Conservation (phyloP, 1,140 invertebrate genomes). For the Drosophila lini region DNA sequence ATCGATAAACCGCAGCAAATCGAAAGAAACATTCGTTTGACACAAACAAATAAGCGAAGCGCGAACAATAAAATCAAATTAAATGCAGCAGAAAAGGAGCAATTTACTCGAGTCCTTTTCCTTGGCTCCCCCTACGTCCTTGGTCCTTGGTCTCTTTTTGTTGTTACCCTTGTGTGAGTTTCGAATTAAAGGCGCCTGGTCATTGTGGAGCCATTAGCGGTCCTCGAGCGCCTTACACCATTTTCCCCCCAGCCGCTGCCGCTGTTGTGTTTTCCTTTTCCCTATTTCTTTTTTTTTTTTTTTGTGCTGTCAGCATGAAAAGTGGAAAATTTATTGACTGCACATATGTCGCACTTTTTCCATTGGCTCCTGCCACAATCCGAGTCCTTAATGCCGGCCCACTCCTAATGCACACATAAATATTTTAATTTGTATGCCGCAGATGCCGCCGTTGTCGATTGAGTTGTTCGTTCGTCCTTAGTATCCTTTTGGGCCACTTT, state of each 20-base stretch:
- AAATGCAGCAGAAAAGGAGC: constrained; percentile 59
- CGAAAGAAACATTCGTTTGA: constrained; percentile 54
- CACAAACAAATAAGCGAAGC: constrained; percentile 71
- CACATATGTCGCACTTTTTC: constrained; percentile 77
- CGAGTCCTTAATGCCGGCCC: not conserved
- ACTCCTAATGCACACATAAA: constrained; percentile 55
- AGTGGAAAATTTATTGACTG: constrained; percentile 80
- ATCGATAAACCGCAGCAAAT: constrained; percentile 65
- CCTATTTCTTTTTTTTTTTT: constrained; percentile 30
- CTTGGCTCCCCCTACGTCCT: not conserved
- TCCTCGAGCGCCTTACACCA: constrained; percentile 26
- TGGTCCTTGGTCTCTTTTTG: not conserved
- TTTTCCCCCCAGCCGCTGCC: not conserved
- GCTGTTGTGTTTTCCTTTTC: constrained; percentile 20
- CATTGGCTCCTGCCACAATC: constrained; percentile 41
- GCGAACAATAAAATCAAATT: constrained; percentile 74
- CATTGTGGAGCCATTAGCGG: constrained; percentile 80
- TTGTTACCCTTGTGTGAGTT: constrained; percentile 4
- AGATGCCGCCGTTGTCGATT: constrained; percentile 61
- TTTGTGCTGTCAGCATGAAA: constrained; percentile 75
- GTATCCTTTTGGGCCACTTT: constrained; percentile 58
- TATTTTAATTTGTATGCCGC: constrained; percentile 79
- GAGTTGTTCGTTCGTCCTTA: constrained; percentile 48
- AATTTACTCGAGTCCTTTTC: constrained; percentile 48
- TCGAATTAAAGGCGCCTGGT: constrained; percentile 50